Conservation (phyloP, 2,113 vertebrate species). For the Sylvilagus bachmani region DNA sequence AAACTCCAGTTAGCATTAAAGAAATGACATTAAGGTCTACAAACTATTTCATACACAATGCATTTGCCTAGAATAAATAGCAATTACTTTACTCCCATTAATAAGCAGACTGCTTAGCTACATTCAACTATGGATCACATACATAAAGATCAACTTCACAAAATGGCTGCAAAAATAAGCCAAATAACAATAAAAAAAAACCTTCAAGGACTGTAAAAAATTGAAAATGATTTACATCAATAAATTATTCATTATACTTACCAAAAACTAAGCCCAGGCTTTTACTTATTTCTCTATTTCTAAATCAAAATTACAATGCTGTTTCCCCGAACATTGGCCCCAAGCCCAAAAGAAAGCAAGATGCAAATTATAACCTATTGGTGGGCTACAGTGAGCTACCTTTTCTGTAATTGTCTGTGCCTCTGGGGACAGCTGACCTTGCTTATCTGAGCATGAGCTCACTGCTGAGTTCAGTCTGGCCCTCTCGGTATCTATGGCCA, state of each 20-base stretch:
- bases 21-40: neutral
- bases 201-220: slow-evolving; percentile 40
- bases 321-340: slow-evolving; percentile 65
- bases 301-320: slow-evolving; percentile 69
- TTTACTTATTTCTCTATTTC: slow-evolving; percentile 9
- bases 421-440: slow-evolving; percentile 76
- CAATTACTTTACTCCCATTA: slow-evolving; percentile 62
- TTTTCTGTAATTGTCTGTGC: slow-evolving; percentile 73
- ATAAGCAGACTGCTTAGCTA: slow-evolving; percentile 59
- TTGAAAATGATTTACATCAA: slow-evolving; percentile 38
- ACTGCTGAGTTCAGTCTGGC: slow-evolving; percentile 75
- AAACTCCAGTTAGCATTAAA: neutral
- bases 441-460: slow-evolving; percentile 71
- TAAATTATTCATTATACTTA: slow-evolving; percentile 45
- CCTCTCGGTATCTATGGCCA: slow-evolving; percentile 59
- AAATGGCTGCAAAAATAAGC: slow-evolving; percentile 74
- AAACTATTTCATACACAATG: slow-evolving; percentile 36
- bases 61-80: slow-evolving; percentile 71
- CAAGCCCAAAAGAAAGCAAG: slow-evolving; percentile 75
- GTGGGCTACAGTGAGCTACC: slow-evolving; percentile 65
- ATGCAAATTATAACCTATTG: slow-evolving; percentile 78
- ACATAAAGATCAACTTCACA: slow-evolving; percentile 71
- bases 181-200: neutral
- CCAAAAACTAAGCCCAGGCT: neutral
- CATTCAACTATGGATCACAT: slow-evolving; percentile 37